Conservation (phyloP, 2,888 invertebrate species). For the Chalcosyrphus nemorum region DNA sequence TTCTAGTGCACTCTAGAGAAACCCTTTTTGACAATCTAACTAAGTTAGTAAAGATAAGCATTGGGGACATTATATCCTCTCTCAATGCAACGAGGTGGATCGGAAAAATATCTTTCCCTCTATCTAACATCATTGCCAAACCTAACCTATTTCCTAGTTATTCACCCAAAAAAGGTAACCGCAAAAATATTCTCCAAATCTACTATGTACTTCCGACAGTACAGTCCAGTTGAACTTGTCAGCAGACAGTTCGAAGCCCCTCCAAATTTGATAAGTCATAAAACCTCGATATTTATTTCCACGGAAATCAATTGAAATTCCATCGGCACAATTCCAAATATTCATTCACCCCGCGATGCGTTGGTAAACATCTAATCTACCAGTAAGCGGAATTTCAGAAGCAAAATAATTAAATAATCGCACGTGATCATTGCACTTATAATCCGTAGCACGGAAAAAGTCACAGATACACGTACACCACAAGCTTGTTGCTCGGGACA, state of each 20-base stretch:
- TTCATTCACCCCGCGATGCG: neutral
- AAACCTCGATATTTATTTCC: neutral
- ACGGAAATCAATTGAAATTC: neutral
- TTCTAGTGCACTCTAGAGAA: no score
- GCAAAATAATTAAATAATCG: slow-evolving; percentile 16
- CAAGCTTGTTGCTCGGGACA: no score
- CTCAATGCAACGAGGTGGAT: no score
- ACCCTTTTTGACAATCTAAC: no score
- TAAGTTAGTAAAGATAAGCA: no score
- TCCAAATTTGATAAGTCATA: neutral
- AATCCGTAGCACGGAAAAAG: neutral
- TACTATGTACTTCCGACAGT: neutral
- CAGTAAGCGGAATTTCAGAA: neutral
- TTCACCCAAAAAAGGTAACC: no score
- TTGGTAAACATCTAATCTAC: neutral
- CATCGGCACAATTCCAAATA: neutral
- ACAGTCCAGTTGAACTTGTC: neutral
- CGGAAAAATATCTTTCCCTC: no score
- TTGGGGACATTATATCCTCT: no score
- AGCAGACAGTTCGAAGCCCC: neutral
- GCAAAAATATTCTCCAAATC: neutral
- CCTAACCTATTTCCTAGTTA: no score
- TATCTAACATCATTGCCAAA: no score
- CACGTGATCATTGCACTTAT: slow-evolving; percentile 17
- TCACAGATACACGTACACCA: no score